Conservation (phyloP, 2,888 invertebrate species). For the Sinotaia quadrata region DNA sequence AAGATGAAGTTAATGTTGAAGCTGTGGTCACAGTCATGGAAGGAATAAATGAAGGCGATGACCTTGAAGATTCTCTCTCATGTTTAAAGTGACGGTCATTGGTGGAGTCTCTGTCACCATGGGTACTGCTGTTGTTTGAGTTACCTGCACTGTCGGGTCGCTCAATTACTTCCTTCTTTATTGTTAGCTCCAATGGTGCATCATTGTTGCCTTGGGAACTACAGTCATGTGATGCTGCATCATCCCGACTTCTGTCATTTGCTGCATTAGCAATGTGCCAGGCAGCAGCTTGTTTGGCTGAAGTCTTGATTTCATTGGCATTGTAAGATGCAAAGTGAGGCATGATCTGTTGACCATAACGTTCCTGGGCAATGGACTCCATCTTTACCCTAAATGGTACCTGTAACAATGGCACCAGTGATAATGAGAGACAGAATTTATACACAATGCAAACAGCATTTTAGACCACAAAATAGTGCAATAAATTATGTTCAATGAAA, state of each 20-base stretch:
- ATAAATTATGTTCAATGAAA: too few species aligned
- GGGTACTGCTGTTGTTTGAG: conserved; percentile 8
- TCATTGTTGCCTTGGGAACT: background rate
- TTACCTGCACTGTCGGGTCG: conserved; percentile 19
- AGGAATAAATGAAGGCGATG: conserved; percentile 15
- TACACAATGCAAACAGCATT: too few species aligned
- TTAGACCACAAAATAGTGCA: too few species aligned
- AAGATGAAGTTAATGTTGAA: background rate
- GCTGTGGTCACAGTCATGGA: background rate
- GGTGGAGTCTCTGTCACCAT: background rate
- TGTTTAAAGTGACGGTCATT: background rate
- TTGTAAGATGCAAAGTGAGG: conserved; percentile 63
- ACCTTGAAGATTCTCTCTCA: background rate
- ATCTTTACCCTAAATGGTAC: conserved; percentile 74
- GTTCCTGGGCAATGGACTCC: conserved; percentile 70
- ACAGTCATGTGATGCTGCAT: conserved; percentile 41
- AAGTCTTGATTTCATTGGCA: conserved; percentile 52
- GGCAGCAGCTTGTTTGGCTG: conserved; percentile 49
- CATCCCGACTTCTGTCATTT: conserved; percentile 42
- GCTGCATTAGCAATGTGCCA: conserved; percentile 24
- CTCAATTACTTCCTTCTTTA: conserved; percentile 7
- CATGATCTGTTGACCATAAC: conserved; percentile 55
- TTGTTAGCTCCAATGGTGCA: conserved; percentile 27
- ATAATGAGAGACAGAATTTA: too few species aligned
- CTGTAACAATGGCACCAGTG: too few species aligned